phyloP scores from a whole-genome alignment of 2,113 vertebrate species.

The Parus major region DNA sequence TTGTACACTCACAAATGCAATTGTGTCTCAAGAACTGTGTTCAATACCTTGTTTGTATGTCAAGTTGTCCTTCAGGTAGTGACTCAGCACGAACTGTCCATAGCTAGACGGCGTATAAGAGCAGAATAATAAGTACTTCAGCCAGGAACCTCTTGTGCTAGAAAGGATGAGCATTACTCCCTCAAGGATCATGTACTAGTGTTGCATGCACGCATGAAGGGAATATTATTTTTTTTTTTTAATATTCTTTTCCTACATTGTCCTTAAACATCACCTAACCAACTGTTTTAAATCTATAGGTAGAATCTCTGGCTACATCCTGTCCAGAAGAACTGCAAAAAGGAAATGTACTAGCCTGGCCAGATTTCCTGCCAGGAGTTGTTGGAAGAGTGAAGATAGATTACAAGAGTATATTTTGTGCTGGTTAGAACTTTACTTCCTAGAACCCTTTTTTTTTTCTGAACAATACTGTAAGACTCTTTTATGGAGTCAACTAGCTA shows the following conservation, averaged over 20 bases:
- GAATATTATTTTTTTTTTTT: not conserved
- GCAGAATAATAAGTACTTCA: not conserved
- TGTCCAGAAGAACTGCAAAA: conserved; percentile 88
- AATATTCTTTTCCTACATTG: not conserved
- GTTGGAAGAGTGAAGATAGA: conserved; percentile 92
- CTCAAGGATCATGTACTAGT: not conserved
- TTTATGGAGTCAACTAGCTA: not conserved
- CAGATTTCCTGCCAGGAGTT: conserved; percentile 90
- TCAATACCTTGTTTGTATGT: not conserved
- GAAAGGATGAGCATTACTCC: not conserved
- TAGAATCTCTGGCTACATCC: conserved; percentile 88
- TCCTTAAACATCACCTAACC: conserved; percentile 23
- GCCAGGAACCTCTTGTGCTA: not conserved
- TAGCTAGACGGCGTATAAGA: not conserved
- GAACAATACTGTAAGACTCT: not conserved
- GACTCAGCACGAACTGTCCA: not conserved
- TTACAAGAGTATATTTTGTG: conserved; percentile 89
- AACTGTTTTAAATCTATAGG: conserved; percentile 75
- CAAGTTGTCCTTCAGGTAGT: not conserved
- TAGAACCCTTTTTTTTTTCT: conserved; percentile 14
- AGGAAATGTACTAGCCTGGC: conserved; percentile 95
- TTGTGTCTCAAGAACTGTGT: not conserved
- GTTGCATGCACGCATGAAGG: not conserved
- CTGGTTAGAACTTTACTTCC: conserved; percentile 78
- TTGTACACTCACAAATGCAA: not conserved